phyloP scores from a whole-genome alignment of 1,140 invertebrate species.

The Hylaeus anthracinus region DNA sequence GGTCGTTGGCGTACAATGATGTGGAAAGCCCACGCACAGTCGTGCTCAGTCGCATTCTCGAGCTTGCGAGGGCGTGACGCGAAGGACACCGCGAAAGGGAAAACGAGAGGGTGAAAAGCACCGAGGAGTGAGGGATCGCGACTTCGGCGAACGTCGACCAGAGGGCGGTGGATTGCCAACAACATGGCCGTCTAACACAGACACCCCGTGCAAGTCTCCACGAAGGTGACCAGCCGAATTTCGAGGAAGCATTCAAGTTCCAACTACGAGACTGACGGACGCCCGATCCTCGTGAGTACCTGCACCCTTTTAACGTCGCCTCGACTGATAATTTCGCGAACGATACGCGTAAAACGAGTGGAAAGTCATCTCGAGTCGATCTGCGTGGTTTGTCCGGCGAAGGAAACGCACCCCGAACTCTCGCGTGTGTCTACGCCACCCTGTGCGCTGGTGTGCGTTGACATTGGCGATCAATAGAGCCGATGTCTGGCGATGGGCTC shows the following conservation, averaged over 20 bases:
- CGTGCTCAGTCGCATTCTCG: background rate
- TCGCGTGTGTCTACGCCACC: conserved; percentile 19
- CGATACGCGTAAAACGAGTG: background rate
- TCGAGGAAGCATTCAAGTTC: background rate
- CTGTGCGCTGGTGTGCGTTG: conserved; percentile 41
- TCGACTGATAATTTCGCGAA: rapidly evolving
- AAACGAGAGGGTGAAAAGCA: conserved; percentile 37
- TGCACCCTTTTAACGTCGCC: background rate
- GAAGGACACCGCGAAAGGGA: background rate
- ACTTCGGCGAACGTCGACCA: conserved; percentile 46
- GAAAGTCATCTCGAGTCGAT: background rate
- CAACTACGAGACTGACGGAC: background rate
- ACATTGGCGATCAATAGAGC: conserved; percentile 71
- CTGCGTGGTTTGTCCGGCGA: conserved; percentile 38
- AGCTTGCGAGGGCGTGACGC: background rate
- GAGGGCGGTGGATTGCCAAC: conserved; percentile 59
- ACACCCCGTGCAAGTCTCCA: conserved; percentile 56
- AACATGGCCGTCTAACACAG: conserved; percentile 66
- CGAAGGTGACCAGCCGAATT: conserved; percentile 38
- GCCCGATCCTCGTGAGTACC: conserved; percentile 38
- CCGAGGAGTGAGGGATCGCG: conserved; percentile 44
- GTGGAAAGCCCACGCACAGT: background rate
- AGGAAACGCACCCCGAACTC: conserved; percentile 32
- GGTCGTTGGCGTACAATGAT: background rate
- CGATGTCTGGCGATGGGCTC: conserved; percentile 56